Conservation (phyloP, 2,797 vertebrate species). For the Knipowitschia caucasica region DNA sequence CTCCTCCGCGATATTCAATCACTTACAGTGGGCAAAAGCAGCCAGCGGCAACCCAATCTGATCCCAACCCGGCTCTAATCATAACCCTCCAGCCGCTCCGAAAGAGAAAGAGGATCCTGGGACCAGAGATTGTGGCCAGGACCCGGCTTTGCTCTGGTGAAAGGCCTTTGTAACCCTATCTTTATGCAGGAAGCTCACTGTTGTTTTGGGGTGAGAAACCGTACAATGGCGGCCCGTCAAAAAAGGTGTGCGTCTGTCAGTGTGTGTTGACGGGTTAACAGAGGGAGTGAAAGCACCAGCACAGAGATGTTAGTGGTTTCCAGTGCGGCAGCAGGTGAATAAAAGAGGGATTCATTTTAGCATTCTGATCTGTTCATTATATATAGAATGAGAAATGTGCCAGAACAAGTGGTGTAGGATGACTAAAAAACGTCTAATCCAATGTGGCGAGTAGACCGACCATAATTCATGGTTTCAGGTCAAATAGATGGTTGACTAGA, state of each 20-base stretch:
- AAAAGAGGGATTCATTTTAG: slow-evolving; percentile 5
- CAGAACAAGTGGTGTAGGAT: neutral
- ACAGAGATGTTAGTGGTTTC: slow-evolving; percentile 28
- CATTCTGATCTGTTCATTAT: neutral
- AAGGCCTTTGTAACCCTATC: slow-evolving; percentile 74
- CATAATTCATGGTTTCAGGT: neutral
- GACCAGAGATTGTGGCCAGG: slow-evolving; percentile 52
- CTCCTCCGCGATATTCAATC: slow-evolving; percentile 58
- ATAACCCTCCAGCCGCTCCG: slow-evolving; percentile 52
- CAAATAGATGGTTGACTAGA: neutral
- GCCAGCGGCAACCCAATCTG: slow-evolving; percentile 57
- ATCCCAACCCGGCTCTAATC: slow-evolving; percentile 54
- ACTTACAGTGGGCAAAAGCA: slow-evolving; percentile 40
- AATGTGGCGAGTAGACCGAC: no score
- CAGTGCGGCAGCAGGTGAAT: slow-evolving; percentile 38
- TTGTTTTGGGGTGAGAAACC: slow-evolving; percentile 61
- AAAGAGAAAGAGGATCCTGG: slow-evolving; percentile 60
- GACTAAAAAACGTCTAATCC: no score
- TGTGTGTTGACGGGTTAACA: slow-evolving; percentile 43
- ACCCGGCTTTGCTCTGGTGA: slow-evolving; percentile 47
- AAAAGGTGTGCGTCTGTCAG: slow-evolving; percentile 46
- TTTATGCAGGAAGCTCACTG: slow-evolving; percentile 48
- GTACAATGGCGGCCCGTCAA: slow-evolving; percentile 55
- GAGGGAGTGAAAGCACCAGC: slow-evolving; percentile 17
- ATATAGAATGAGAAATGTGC: neutral